These are phyloP conservation scores for Procavia capensis DNA, from an alignment of 2,113 vertebrate species.

Conservation along the genomic window DNA sequence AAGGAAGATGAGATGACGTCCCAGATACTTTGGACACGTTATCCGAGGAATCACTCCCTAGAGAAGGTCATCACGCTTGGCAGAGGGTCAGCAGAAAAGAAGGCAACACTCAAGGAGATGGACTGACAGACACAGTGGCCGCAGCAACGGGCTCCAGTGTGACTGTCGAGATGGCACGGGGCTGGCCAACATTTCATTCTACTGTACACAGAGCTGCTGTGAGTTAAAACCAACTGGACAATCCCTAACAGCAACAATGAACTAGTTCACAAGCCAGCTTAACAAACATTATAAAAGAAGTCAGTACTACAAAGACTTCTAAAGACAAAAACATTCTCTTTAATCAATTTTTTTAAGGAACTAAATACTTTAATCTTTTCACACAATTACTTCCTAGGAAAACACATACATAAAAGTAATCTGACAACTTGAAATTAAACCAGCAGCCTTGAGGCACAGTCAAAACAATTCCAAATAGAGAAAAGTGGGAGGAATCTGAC, in stretches of 20 bases:
- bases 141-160: too few relatives aligned
- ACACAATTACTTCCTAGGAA: constrained; percentile 35
- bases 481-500: neutral
- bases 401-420: constrained; percentile 31
- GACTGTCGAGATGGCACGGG: too few relatives aligned
- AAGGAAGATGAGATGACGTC: too few relatives aligned
- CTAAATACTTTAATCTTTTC: constrained; percentile 43
- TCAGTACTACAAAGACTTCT: constrained; percentile 35
- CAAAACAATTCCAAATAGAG: neutral
- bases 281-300: constrained; percentile 20
- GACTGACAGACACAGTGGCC: too few relatives aligned
- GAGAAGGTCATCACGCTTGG: too few relatives aligned
- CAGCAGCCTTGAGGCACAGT: neutral
- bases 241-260: neutral
- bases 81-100: too few relatives aligned
- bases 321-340: neutral
- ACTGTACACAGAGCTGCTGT: too few relatives aligned
- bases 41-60: too few relatives aligned
- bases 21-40: too few relatives aligned
- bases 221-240: too few relatives aligned
- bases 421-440: constrained; percentile 23
- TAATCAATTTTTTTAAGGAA: constrained; percentile 45
- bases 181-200: too few relatives aligned
- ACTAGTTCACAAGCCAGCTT: constrained; percentile 56
- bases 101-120: too few relatives aligned